A percentile compares a stretch with the other conserved stretches of the same genome.
Conservation (phyloP, 2,888 invertebrate genomes). For the Habrosyne pyritoides region DNA sequence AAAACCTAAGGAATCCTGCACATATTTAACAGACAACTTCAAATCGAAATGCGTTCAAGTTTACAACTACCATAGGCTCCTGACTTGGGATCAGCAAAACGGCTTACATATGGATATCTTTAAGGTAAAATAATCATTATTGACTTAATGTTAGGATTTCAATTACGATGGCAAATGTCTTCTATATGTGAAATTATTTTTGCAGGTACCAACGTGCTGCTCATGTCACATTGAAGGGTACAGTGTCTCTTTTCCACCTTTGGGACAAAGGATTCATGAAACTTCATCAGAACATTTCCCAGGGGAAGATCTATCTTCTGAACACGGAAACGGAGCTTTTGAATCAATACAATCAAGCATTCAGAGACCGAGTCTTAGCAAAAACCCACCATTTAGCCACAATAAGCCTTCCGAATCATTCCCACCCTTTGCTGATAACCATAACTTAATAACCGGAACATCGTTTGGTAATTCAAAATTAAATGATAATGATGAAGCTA, state of each 20-base stretch:
- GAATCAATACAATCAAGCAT: slow-evolving; percentile 72
- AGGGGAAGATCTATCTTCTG: slow-evolving; percentile 80
- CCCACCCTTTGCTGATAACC: slow-evolving; percentile 57
- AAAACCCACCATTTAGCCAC: slow-evolving; percentile 60
- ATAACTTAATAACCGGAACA: slow-evolving; percentile 66
- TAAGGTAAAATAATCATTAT: slow-evolving; percentile 78
- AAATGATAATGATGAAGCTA: slow-evolving; percentile 59
- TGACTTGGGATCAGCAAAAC: slow-evolving; percentile 91
- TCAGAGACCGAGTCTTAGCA: slow-evolving; percentile 61
- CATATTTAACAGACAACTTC: slow-evolving; percentile 90
- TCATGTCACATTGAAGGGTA: slow-evolving; percentile 92
- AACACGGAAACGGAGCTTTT: slow-evolving; percentile 73
- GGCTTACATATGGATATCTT: slow-evolving; percentile 93
- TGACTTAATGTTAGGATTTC: slow-evolving; percentile 6
- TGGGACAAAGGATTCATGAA: slow-evolving; percentile 79
- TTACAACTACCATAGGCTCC: slow-evolving; percentile 91
- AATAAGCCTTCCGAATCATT: slow-evolving; percentile 65
- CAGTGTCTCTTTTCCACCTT: slow-evolving; percentile 86
- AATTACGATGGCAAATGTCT: background rate
- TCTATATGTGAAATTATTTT: slow-evolving; percentile 16
- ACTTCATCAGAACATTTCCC: slow-evolving; percentile 82
- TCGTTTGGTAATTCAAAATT: slow-evolving; percentile 56
- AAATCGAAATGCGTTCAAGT: slow-evolving; percentile 92
- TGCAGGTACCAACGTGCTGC: slow-evolving; percentile 90
- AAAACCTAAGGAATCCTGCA: slow-evolving; percentile 89